Evolutionary conservation across 2,797 vertebrate genomes (phyloP), one percentile per base, ranked within the genome.

Genomic region (Crossoptilon crossoptilon): DNA sequence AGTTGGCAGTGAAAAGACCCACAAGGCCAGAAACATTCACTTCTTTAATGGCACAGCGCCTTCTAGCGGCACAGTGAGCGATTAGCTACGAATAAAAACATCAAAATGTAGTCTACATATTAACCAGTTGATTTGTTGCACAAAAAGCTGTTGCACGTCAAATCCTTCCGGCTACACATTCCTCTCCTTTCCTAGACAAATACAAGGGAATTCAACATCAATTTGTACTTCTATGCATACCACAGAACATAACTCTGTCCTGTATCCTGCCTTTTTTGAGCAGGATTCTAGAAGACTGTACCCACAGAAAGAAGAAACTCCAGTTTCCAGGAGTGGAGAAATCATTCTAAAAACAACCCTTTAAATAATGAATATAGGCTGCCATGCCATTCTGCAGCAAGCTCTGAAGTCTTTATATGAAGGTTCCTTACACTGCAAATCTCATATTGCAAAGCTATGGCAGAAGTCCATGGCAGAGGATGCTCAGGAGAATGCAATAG

Each of bases 1-100:
- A 77, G 68, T 48, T 91, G 83, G 91, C 90, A 77, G 91, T 74
- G 88, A 68, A 58, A 89, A 82, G 78, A 83, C 18, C 49, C 14
- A 2, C 31, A 44, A 18, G 26, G 10, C 23, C 55, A 71, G 41
- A 69, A 89, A 53, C 2, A 24, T 7, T 46, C 31, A 9, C 21
- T 26, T 66, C 44, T 93, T 51, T 39, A 53, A 87, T 8, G 56
- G 22, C 41, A n/a, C n/a, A 69, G 87, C 95, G 76, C 94, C 94
- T 92, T 43, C 96, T 95, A 93, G 70, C 44, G 96, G 93, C 76
- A 64, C 51, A 73, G 68, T 0, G 3, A 66, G 78, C n/a, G n/a
- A 87, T 10, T 12, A 87, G 46, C 86, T 69, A 37, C 73, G 63
- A n/a, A 43, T 23, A 56, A 48, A 84, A n/a, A 17, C 51, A 7